These are phyloP conservation scores for Sesamia nonagrioides DNA, from an alignment of 1,140 invertebrate genomes.

Conservation along the genomic window DNA sequence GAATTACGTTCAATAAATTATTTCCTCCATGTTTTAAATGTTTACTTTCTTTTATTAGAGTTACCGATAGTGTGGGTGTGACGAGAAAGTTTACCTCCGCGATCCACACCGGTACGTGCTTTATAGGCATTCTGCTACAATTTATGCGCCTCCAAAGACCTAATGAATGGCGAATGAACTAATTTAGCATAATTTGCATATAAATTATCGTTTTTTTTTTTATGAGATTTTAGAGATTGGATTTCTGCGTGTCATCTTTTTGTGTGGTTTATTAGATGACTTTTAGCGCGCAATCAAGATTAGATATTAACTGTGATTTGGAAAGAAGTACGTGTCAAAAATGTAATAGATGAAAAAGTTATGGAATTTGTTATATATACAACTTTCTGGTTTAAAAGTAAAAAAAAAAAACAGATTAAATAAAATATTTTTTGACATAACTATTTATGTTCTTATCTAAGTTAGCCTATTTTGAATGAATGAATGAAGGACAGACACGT, in stretches of 20 bases:
- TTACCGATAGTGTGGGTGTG: slow-evolving; percentile 41
- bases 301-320: slow-evolving; percentile 1
- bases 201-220: slow-evolving; percentile 23
- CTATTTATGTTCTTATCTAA: too few relatives aligned
- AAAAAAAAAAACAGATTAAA: too few relatives aligned
- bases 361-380: too few relatives aligned
- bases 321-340: neutral
- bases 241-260: slow-evolving; percentile 6
- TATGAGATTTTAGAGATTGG: neutral
- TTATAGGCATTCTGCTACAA: slow-evolving; percentile 27
- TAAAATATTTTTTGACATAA: too few relatives aligned
- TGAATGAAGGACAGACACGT: too few relatives aligned
- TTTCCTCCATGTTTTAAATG: slow-evolving; percentile 38
- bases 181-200: slow-evolving; percentile 30
- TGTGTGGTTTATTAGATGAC: slow-evolving; percentile 8
- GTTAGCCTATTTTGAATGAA: too few relatives aligned
- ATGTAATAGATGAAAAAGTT: too few relatives aligned
- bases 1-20: slow-evolving; percentile 51
- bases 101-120: neutral
- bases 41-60: slow-evolving; percentile 50
- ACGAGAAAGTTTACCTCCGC: slow-evolving; percentile 32
- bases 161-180: slow-evolving; percentile 7
- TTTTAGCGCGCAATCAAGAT: neutral
- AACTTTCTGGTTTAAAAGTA: too few relatives aligned
- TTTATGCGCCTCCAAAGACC: slow-evolving; percentile 22